A percentile compares a stretch with the other conserved stretches of the same genome.
Evolutionary conservation across 1,140 invertebrate species (phyloP).

Genomic region (Tachypleus tridentatus): DNA sequence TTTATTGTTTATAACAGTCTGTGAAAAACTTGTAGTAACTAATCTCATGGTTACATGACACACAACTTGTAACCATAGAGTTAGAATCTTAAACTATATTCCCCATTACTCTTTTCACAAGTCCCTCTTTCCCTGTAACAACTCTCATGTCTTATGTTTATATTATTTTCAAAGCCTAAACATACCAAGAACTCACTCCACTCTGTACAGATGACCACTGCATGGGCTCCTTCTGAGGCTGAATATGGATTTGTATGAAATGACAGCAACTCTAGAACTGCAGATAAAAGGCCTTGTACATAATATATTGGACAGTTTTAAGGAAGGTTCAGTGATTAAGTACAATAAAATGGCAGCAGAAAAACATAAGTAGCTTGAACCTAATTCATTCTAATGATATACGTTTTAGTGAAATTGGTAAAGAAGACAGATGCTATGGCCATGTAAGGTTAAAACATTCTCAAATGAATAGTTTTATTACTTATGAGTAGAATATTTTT

Average conservation of each 20-base stretch:
- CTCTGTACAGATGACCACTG: slow-evolving; percentile 93
- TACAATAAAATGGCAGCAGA: slow-evolving; percentile 8
- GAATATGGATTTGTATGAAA: slow-evolving; percentile 72
- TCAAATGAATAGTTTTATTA: too few species aligned
- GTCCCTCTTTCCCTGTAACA: too few species aligned
- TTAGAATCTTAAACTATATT: too few species aligned
- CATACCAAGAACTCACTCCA: slow-evolving; percentile 95
- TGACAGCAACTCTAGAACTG: slow-evolving; percentile 39
- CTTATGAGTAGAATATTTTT: too few species aligned
- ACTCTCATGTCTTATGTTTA: not conserved
- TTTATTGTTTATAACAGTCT: too few species aligned
- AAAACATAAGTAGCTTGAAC: slow-evolving; percentile 7
- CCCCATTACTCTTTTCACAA: too few species aligned
- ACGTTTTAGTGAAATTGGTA: not conserved
- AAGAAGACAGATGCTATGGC: not conserved
- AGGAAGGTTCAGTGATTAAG: not conserved
- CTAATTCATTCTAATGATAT: not conserved
- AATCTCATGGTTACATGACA: too few species aligned
- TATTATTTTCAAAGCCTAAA: slow-evolving; percentile 11
- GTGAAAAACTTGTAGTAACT: too few species aligned
- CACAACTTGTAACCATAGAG: too few species aligned
- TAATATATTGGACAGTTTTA: not conserved
- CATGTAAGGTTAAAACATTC: not conserved
- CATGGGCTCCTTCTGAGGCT: slow-evolving; percentile 77
- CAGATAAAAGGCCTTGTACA: not conserved